phyloP scores from a whole-genome alignment of 2,797 vertebrate genomes.

The Pseudotriccus pelzelni region DNA sequence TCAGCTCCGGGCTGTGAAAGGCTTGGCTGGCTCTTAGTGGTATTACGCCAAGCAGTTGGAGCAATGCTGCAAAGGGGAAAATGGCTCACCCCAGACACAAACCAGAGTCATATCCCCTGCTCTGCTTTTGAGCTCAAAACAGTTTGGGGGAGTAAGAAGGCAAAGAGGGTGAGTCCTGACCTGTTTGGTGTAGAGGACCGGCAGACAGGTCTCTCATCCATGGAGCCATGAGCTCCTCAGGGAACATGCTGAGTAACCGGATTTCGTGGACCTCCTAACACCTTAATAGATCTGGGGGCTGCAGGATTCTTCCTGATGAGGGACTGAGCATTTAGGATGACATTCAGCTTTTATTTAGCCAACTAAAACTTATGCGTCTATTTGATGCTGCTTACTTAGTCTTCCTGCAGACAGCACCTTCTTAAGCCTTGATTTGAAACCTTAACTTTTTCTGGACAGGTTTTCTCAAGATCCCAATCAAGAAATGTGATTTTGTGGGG shows the following conservation, averaged over 20 bases:
- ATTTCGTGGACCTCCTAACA: background rate
- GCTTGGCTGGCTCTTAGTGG: background rate
- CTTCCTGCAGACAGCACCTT: background rate
- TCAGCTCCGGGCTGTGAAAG: background rate
- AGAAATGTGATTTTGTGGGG: background rate
- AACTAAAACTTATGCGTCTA: background rate
- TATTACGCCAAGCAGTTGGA: background rate
- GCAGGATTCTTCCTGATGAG: background rate
- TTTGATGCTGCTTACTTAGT: background rate
- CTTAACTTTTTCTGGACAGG: background rate
- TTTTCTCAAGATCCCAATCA: background rate
- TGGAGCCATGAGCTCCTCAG: background rate
- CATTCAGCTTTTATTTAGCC: background rate
- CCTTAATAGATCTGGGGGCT: background rate
- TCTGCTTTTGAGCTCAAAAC: background rate
- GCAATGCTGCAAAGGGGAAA: background rate
- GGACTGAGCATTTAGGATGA: background rate
- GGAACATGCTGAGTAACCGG: background rate
- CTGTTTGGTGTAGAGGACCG: background rate
- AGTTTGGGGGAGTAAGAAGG: background rate
- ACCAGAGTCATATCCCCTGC: background rate
- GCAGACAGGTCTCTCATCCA: background rate
- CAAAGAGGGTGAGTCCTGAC: background rate
- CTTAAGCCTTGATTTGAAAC: background rate
- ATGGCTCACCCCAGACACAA: background rate